Evolutionary conservation across 2,797 vertebrate genomes (phyloP).

Genomic region (Cichlasoma orientale): DNA sequence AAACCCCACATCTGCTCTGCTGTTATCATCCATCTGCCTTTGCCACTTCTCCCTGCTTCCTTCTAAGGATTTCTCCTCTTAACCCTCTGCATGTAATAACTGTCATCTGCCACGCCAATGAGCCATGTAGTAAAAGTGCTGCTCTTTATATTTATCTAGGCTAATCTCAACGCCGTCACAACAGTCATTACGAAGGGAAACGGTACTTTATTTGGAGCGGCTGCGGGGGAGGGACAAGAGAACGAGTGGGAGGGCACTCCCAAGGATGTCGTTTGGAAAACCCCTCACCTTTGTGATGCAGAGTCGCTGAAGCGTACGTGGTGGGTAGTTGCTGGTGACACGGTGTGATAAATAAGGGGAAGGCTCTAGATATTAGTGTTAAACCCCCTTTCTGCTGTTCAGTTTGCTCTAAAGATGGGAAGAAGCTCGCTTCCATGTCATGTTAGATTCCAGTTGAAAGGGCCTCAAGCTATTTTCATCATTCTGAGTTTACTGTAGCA

Average conservation of each 20-base stretch:
- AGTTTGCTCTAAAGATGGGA: slow-evolving; percentile 19
- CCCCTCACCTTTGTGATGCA: slow-evolving; percentile 39
- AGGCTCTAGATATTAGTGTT: slow-evolving; percentile 16
- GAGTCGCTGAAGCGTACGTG: neutral
- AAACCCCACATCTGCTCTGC: slow-evolving; percentile 55
- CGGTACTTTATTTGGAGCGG: slow-evolving; percentile 36
- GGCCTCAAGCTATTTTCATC: slow-evolving; percentile 26
- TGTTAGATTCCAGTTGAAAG: slow-evolving; percentile 27
- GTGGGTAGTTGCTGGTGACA: slow-evolving; percentile 27
- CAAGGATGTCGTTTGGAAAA: slow-evolving; percentile 50
- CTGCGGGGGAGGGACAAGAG: slow-evolving; percentile 23
- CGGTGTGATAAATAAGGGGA: slow-evolving; percentile 28
- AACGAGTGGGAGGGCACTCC: slow-evolving; percentile 35
- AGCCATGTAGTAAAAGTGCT: slow-evolving; percentile 65
- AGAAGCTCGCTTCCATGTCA: slow-evolving; percentile 23
- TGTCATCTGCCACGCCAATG: slow-evolving; percentile 71
- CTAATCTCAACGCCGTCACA: slow-evolving; percentile 59
- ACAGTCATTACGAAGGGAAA: slow-evolving; percentile 54
- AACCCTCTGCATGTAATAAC: slow-evolving; percentile 62
- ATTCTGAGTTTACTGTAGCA: slow-evolving; percentile 26
- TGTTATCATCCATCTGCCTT: slow-evolving; percentile 68
- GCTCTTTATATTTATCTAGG: slow-evolving; percentile 64
- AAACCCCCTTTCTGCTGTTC: neutral
- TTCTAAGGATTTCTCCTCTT: slow-evolving; percentile 41
- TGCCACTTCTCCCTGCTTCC: slow-evolving; percentile 21